Percentiles rank a stretch among this genome's conserved stretches.
These are phyloP conservation scores for Papilio gigon DNA, from an alignment of 2,888 invertebrate species.

Conservation along the genomic window DNA sequence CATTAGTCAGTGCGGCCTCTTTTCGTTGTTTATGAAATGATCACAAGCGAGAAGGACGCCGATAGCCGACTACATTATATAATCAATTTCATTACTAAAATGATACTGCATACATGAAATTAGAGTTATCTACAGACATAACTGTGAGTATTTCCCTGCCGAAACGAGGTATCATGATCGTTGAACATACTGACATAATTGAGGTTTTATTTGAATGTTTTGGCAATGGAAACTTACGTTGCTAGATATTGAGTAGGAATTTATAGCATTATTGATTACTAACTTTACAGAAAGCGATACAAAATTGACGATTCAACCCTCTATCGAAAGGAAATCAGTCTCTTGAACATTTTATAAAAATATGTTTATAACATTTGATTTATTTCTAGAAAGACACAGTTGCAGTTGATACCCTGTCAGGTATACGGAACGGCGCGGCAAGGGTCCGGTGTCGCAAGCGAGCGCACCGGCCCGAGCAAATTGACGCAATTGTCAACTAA, in stretches of 20 bases:
- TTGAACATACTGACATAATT: too few species aligned
- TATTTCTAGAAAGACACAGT: not conserved
- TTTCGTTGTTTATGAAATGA: not conserved
- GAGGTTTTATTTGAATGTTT: too few species aligned
- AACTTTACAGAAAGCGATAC: too few species aligned
- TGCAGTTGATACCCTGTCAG: conserved; percentile 9
- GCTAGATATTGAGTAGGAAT: too few species aligned
- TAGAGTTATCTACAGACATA: not conserved
- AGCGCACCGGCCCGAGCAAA: conserved; percentile 35
- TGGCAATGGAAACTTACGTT: too few species aligned
- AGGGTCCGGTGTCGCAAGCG: conserved; percentile 35
- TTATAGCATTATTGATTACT: too few species aligned
- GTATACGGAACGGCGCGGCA: conserved; percentile 14
- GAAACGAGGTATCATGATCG: too few species aligned
- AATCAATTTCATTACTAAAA: conserved; percentile 11
- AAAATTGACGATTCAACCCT: too few species aligned
- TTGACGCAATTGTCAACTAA: conserved; percentile 37
- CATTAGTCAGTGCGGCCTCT: not conserved
- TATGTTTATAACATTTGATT: too few species aligned
- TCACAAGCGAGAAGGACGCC: not conserved
- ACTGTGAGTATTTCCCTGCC: too few species aligned
- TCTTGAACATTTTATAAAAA: too few species aligned
- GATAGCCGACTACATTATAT: not conserved
- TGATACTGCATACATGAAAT: not conserved
- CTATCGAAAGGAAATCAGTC: too few species aligned